Conservation (phyloP, 2,113 vertebrate genomes). For the Zapus hudsonius region DNA sequence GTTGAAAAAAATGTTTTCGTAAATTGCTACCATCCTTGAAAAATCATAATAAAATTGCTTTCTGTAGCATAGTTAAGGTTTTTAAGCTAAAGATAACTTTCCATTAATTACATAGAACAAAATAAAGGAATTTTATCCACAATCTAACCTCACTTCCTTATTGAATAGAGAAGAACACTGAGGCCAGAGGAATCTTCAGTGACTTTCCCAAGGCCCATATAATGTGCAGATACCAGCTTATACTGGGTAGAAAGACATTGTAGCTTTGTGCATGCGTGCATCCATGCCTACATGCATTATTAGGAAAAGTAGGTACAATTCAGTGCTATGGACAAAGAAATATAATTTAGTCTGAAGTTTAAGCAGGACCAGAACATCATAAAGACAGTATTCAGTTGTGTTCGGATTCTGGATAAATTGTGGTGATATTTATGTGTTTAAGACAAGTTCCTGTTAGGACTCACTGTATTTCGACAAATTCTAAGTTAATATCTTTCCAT, state of each 20-base stretch:
- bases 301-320: conserved; percentile 8
- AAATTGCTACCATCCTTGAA: conserved; percentile 30
- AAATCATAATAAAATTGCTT: not conserved
- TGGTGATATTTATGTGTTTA: conserved; percentile 42
- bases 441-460: conserved; percentile 32
- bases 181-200: not conserved
- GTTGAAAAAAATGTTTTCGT: not conserved
- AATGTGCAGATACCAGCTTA: not conserved
- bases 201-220: not conserved
- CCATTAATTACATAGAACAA: not conserved
- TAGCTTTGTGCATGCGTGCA: not conserved
- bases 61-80: conserved; percentile 1
- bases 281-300: not conserved
- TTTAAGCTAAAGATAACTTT: not conserved
- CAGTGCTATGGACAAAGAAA: not conserved
- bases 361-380: conserved; percentile 27
- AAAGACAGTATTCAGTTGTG: not conserved
- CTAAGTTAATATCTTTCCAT: not conserved
- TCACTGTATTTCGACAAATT: not conserved
- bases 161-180: not conserved
- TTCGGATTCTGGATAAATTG: conserved; percentile 56
- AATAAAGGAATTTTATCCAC: not conserved
- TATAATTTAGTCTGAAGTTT: conserved; percentile 45
- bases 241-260: not conserved
- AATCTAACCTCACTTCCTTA: not conserved